Evolutionary conservation across 2,797 vertebrate species (phyloP), one percentile per base, ranked within the genome.

Genomic region (Smutsia gigantea): DNA sequence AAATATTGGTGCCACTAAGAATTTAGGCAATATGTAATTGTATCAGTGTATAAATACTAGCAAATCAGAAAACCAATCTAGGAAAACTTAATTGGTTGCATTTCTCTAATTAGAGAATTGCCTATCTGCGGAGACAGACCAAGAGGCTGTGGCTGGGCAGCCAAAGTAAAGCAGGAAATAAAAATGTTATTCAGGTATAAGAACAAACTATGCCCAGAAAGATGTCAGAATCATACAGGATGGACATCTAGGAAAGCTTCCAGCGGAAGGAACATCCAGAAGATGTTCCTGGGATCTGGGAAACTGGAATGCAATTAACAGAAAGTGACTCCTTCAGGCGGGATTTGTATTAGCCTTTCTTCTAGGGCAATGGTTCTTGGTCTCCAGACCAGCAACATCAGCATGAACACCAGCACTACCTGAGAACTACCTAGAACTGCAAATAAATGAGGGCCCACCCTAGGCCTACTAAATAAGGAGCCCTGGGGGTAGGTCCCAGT

Each of bases 1-100:
- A 89, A 93, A 68, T 81, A 69, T 1, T 12, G 5, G 2, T 78
- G 17, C 13, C 68, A 71, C 69, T 31, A 34, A 96, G 7, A 87
- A 74, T 59, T 53, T 59, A 92, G 37, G 18, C 42, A n/a, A 1
- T 19, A 27, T n/a, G 17, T 59, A 46, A 75, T 10, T 57, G 2
- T 5, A 74, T 89, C 37, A 4, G 27, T 78, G 42, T 5, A n/a
- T 64, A 5, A 39, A 78, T 55, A 72, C 13, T 0, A 83, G 27
- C 7, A 29, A 59, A 57, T 74, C 51, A 95, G 93, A 79, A 83
- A 75, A 71, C 3, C n/a, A 68, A 57, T 57, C n/a, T 37, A 29
- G 37, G 39, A n/a, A 85, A 95, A 87, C 27, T 15, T 0, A 39
- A 51, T 34, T 17, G 57, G 19, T 51, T 64, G 11, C 46, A 8